phyloP scores from a whole-genome alignment of 2,888 invertebrate species.

The Physocephala rufipes region DNA sequence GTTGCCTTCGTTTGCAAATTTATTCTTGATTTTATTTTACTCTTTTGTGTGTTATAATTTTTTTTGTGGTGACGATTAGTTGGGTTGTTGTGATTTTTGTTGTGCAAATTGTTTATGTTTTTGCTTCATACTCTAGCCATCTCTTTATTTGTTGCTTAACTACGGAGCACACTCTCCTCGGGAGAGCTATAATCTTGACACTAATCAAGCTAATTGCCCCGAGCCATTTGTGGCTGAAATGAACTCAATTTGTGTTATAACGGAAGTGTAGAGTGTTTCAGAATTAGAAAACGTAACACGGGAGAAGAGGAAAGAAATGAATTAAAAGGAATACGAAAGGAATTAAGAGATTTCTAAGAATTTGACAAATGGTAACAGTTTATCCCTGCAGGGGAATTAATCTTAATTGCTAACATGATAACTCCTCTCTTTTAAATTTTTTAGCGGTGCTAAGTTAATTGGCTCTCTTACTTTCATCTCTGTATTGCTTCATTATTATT shows the following conservation, averaged over 20 bases:
- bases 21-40: too few relatives aligned
- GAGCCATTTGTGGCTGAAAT: slow-evolving; percentile 34
- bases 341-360: too few relatives aligned
- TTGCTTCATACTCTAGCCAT: not conserved
- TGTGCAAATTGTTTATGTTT: not conserved
- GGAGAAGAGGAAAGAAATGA: too few relatives aligned
- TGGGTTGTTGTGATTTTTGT: not conserved
- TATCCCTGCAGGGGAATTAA: too few relatives aligned
- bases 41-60: too few relatives aligned
- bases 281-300: not conserved
- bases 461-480: not conserved
- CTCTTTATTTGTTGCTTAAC: slow-evolving; percentile 21
- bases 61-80: not conserved
- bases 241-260: not conserved
- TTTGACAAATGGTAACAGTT: too few relatives aligned
- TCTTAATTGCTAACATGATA: too few relatives aligned
- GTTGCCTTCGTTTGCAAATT: too few relatives aligned
- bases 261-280: not conserved
- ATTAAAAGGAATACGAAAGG: too few relatives aligned
- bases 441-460: not conserved
- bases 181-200: slow-evolving; percentile 34
- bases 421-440: too few relatives aligned
- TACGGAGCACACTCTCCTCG: slow-evolving; percentile 24
- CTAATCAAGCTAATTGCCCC: slow-evolving; percentile 42
- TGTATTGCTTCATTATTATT: not conserved